Evolutionary conservation across 1,140 invertebrate genomes (phyloP), one percentile per base, ranked within the genome.

Genomic region (Drosophila littoralis): DNA sequence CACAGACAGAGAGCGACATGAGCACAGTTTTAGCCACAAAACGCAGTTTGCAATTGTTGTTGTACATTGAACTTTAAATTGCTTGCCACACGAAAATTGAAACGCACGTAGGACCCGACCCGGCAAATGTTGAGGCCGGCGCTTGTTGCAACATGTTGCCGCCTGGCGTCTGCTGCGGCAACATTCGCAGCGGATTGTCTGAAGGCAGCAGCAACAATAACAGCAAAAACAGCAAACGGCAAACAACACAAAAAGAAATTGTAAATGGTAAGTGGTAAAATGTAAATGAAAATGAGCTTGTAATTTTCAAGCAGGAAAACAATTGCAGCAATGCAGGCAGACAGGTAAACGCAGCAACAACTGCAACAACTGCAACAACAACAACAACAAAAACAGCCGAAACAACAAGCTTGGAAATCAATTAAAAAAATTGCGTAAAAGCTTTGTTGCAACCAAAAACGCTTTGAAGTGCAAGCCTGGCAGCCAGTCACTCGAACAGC

Each of bases 41-140:
- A 67, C 61, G 69, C 69, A 54, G 55, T 60, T 66, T 38, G 68
- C 70, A 73, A 73, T 75, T 78, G 75, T 75, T 78, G 66, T 78
- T 78, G 72, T 78, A 78, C 76, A 78, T 78, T 78, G 76, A 78
- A 78, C 76, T 78, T 78, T 70, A 78, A 78, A 75, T 75, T 61
- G 72, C 61, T 54, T 67, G 73, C 60, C 73, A 59, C 68, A 59
- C 68, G 51, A 65, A 76, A 76, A 71, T 66, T 71, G 36, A 33
- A 48, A 51, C 48, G 60, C 60, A 64, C 60, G 48, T 64, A 40
- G 46, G 28, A 46, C 33, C 45, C 46, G 28, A 46, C 33, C 45
- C 46, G 45, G 35, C 38, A 55, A 61, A 70, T 63, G 46, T 40
- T 46, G 48, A 42, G 17, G 46, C 48, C 58, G 15, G 58, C 61